phyloP scores from a whole-genome alignment of 2,797 vertebrate genomes.

The Anniella stebbinsi region DNA sequence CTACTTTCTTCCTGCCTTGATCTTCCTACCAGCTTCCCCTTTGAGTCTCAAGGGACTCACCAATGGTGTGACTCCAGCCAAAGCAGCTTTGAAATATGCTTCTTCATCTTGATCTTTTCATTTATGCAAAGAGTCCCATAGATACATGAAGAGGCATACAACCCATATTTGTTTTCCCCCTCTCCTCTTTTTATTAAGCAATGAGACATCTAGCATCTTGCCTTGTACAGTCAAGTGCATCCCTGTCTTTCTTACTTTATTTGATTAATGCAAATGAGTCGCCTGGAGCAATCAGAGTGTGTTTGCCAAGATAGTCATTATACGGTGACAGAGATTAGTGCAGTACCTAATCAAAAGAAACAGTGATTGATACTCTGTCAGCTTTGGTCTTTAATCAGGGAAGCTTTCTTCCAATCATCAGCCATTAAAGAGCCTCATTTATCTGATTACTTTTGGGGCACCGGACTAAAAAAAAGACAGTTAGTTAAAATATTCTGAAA shows the following conservation, averaged over 20 bases:
- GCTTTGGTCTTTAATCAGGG: constrained; percentile 74
- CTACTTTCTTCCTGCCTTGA: too few relatives aligned
- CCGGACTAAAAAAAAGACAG: constrained; percentile 29
- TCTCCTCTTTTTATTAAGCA: constrained; percentile 33
- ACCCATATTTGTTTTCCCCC: constrained; percentile 21
- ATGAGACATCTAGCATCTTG: constrained; percentile 40
- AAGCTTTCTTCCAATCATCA: constrained; percentile 70
- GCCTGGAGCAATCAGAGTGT: constrained; percentile 69
- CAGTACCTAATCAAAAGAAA: constrained; percentile 73
- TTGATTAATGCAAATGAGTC: constrained; percentile 76
- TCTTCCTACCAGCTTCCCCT: too few relatives aligned
- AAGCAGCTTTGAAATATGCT: not conserved
- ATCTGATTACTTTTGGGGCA: constrained; percentile 66
- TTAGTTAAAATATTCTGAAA: constrained; percentile 36
- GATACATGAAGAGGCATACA: not conserved
- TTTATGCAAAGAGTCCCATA: not conserved
- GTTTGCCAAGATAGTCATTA: constrained; percentile 72
- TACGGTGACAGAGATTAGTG: constrained; percentile 74
- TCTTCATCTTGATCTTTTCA: not conserved
- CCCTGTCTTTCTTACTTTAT: constrained; percentile 61
- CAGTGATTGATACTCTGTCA: constrained; percentile 75
- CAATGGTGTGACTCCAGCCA: not conserved
- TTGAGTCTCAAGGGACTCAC: too few relatives aligned
- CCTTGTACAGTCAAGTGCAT: constrained; percentile 50
- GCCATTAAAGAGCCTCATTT: constrained; percentile 64